phyloP scores from a whole-genome alignment of 2,113 vertebrate species.

The Cephalopterus ornatus region DNA sequence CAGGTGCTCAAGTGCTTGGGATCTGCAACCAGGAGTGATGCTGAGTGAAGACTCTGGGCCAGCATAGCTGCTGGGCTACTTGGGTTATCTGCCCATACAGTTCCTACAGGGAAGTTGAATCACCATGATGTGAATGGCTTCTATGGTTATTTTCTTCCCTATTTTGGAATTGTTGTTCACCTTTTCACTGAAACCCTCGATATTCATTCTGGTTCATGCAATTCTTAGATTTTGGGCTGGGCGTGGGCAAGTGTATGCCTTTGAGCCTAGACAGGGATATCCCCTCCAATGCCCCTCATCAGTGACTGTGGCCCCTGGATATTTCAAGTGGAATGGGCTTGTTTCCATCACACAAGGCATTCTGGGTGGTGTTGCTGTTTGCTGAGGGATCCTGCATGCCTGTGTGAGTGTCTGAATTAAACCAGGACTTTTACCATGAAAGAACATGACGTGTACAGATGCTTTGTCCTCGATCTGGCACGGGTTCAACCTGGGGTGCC shows the following conservation, averaged over 20 bases:
- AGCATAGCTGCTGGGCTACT: background rate
- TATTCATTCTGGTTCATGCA: background rate
- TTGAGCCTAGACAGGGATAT: background rate
- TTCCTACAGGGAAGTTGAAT: background rate
- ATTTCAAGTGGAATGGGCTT: background rate
- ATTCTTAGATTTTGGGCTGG: background rate
- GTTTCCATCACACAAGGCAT: background rate
- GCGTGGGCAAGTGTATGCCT: fast-evolving
- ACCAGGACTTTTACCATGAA: background rate
- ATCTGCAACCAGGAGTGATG: fast-evolving
- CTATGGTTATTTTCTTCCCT: background rate
- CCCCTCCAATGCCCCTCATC: background rate
- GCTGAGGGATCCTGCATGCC: background rate
- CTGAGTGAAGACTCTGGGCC: background rate
- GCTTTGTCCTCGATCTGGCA: background rate
- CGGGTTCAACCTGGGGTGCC: background rate
- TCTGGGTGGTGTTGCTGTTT: background rate
- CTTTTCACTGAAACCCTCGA: background rate
- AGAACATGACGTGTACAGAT: background rate
- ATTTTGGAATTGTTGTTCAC: background rate
- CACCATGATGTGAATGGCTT: background rate
- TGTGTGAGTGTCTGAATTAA: background rate
- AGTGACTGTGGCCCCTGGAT: background rate
- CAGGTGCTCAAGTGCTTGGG: background rate
- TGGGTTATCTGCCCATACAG: background rate